Evolutionary conservation across 2,113 vertebrate species (phyloP), one percentile per base, ranked within the genome.

Genomic region (Menura novaehollandiae): DNA sequence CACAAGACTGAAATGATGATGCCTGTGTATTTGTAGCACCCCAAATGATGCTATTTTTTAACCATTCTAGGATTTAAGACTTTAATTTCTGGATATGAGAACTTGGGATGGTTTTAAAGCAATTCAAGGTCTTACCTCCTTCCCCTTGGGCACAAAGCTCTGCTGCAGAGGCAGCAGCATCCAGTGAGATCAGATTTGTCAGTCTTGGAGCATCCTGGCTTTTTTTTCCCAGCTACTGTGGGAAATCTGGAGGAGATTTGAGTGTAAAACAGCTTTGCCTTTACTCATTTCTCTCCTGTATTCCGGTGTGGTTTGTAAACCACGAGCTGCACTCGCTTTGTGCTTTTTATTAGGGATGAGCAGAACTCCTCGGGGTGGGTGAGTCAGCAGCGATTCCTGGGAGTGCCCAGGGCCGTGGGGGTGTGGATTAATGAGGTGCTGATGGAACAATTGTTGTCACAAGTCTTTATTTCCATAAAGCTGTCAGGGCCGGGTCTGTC

Each of bases 391-490:
- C 7, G 35, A 47, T 47, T 18, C 30, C 75, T 41, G 55, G 43
- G 58, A 44, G 80, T 2, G 33, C 12, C 41, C 41, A 1, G 33
- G 41, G 43, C 83, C 33, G 7, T 3, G 28, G 56, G 30, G 13
- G 4, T 8, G 41, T 5, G 11, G 41, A 28, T 83, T 5, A 17
- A 17, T 15, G 11, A 62, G 2, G 1, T 1, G 19, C 26, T 19
- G 6, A 59, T 5, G 22, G 18, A 49, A 22, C 44, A 10, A 6
- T 16, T 53, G 18, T 43, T 26, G 30, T 47, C 67, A n/a, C 47
- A 53, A 67, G 5, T 23, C n/a, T 89, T 64, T 63, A 76, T 81
- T 88, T 51, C 39, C 56, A 14, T 73, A 47, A 13, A 58, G 7
- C 62, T 71, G 5, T 13, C 51, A 33, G 21, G 41, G n/a, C 32